Conservation (phyloP, 2,797 vertebrate species). For the Perodicticus potto region DNA sequence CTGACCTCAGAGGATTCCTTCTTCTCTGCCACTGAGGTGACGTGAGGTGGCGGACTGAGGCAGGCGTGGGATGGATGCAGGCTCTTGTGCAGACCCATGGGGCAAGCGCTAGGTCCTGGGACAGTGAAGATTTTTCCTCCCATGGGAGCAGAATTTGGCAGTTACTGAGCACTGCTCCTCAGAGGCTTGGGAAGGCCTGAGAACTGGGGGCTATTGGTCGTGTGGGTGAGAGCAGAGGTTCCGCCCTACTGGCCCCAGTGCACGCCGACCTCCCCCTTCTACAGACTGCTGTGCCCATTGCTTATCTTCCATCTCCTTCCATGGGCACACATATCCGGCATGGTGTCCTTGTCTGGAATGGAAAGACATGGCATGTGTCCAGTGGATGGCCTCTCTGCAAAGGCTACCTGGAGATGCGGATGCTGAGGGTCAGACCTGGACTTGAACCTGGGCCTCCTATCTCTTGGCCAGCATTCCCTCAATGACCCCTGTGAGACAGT, state of each 20-base stretch:
- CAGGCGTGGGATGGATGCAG: neutral
- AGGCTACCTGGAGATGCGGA: neutral
- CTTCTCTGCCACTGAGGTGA: constrained; percentile 97
- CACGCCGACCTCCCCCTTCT: neutral
- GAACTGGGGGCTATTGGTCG: neutral
- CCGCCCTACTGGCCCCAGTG: rapidly evolving
- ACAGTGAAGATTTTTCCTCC: neutral
- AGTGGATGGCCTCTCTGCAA: neutral
- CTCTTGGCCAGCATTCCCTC: neutral
- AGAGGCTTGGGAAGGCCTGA: neutral
- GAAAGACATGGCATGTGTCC: neutral
- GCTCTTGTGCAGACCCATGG: too few relatives aligned
- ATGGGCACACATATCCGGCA: rapidly evolving
- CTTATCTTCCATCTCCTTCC: neutral
- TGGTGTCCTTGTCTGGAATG: neutral
- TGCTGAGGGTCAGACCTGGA: neutral
- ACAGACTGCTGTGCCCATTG: rapidly evolving
- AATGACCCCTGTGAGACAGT: neutral
- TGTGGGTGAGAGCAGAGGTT: neutral
- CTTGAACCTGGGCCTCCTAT: neutral
- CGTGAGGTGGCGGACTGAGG: neutral
- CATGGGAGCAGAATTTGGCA: rapidly evolving
- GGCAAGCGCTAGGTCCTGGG: neutral
- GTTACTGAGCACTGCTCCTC: neutral
- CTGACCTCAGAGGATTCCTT: constrained; percentile 96